These are phyloP conservation scores for Alethe diademata DNA, from an alignment of 2,113 vertebrate species.

Conservation along the genomic window DNA sequence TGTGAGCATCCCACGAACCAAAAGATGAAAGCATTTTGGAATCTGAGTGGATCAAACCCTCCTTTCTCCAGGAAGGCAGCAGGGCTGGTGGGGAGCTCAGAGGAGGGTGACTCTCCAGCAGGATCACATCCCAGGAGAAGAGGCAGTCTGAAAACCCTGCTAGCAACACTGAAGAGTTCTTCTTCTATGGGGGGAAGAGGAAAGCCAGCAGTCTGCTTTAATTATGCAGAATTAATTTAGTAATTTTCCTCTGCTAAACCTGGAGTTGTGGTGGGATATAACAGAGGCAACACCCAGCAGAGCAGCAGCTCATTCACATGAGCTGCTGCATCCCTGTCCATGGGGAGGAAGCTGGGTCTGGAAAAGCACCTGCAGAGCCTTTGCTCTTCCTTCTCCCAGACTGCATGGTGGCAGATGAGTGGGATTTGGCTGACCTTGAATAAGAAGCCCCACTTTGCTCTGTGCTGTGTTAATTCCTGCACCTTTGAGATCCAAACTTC, in stretches of 20 bases:
- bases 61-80: not conserved
- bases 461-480: not conserved
- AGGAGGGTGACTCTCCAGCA: accelerated
- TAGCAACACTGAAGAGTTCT: not conserved
- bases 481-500: not conserved
- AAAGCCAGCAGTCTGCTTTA: not conserved
- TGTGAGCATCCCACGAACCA: not conserved
- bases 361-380: not conserved
- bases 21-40: not conserved
- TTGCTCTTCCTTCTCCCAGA: not conserved
- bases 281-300: not conserved
- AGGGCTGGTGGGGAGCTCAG: accelerated
- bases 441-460: not conserved
- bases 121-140: not conserved
- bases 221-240: not conserved
- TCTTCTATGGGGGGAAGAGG: not conserved
- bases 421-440: not conserved
- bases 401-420: accelerated
- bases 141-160: not conserved
- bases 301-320: not conserved
- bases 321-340: accelerated
- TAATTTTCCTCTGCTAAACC: not conserved
- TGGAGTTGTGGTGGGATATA: accelerated
- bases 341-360: not conserved
- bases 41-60: not conserved